Conservation (phyloP, 2,113 vertebrate genomes). For the Danionella cerebrum region DNA sequence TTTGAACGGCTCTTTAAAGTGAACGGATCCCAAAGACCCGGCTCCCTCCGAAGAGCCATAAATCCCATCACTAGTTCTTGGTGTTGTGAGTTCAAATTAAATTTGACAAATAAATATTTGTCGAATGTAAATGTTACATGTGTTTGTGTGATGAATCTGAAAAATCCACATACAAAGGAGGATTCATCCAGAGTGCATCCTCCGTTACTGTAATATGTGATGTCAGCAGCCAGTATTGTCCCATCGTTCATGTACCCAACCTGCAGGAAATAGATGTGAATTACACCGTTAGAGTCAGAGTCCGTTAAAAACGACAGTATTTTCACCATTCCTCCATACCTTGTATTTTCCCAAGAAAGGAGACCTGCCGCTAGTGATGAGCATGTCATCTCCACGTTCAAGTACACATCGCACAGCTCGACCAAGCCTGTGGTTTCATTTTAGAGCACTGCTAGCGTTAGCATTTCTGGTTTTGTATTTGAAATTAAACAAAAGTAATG, state of each 20-base stretch:
- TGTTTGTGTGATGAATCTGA: too few relatives aligned
- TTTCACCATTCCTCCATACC: constrained; percentile 43
- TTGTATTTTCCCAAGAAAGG: constrained; percentile 67
- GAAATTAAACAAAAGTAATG: too few relatives aligned
- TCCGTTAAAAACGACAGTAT: not conserved
- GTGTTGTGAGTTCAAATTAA: too few relatives aligned
- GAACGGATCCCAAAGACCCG: too few relatives aligned
- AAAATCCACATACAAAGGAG: constrained; percentile 54
- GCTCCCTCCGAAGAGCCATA: too few relatives aligned
- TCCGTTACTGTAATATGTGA: constrained; percentile 66
- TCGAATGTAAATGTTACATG: too few relatives aligned
- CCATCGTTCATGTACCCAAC: constrained; percentile 72
- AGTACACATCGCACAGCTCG: constrained; percentile 56
- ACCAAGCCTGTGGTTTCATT: constrained; percentile 44
- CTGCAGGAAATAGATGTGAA: constrained; percentile 41
- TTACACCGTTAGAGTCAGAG: not conserved
- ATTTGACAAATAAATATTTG: too few relatives aligned
- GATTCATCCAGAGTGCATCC: constrained; percentile 68
- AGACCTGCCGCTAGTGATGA: constrained; percentile 59
- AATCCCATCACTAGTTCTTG: too few relatives aligned
- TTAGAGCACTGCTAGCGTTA: not conserved
- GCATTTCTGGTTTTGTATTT: not conserved
- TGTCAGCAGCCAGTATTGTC: constrained; percentile 63
- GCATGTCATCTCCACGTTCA: constrained; percentile 58
- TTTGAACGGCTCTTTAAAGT: too few relatives aligned